Conservation (phyloP, 2,888 invertebrate genomes). For the Macrosoma leucophasiata region DNA sequence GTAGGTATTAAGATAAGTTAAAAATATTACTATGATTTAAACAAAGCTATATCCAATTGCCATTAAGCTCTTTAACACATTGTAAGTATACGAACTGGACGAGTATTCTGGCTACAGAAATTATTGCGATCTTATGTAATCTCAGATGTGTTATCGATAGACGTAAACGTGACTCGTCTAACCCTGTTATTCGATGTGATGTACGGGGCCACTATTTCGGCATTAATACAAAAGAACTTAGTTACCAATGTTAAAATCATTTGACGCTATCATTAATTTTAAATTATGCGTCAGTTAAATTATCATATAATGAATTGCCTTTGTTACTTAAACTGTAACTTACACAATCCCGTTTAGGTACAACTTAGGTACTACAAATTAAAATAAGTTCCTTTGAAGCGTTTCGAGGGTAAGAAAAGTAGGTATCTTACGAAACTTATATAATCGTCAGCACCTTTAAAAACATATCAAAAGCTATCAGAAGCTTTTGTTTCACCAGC, state of each 20-base stretch:
- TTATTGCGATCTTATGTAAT: constrained; percentile 40
- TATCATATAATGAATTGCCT: constrained; percentile 50
- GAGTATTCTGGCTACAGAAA: constrained; percentile 18
- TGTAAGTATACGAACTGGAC: too few species aligned
- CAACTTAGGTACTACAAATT: too few species aligned
- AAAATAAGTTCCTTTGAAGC: too few species aligned
- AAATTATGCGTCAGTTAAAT: constrained; percentile 53
- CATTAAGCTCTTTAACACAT: too few species aligned
- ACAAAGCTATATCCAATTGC: too few species aligned
- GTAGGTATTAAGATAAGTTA: too few species aligned
- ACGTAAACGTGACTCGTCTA: constrained; percentile 61
- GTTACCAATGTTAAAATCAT: constrained; percentile 52
- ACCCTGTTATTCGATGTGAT: constrained; percentile 53
- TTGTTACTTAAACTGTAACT: constrained; percentile 30
- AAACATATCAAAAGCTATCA: too few species aligned
- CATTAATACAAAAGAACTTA: constrained; percentile 52
- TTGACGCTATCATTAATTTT: constrained; percentile 56
- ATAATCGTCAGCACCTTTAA: too few species aligned
- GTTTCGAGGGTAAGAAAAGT: too few species aligned
- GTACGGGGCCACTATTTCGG: constrained; percentile 42
- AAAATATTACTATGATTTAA: too few species aligned
- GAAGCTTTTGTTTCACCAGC: too few species aligned
- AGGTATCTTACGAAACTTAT: too few species aligned
- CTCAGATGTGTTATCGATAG: constrained; percentile 53
- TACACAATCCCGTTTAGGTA: constrained; percentile 26